These are phyloP conservation scores for Ophioninae sp. DNA, from an alignment of 2,888 invertebrate species.

Conservation along the genomic window DNA sequence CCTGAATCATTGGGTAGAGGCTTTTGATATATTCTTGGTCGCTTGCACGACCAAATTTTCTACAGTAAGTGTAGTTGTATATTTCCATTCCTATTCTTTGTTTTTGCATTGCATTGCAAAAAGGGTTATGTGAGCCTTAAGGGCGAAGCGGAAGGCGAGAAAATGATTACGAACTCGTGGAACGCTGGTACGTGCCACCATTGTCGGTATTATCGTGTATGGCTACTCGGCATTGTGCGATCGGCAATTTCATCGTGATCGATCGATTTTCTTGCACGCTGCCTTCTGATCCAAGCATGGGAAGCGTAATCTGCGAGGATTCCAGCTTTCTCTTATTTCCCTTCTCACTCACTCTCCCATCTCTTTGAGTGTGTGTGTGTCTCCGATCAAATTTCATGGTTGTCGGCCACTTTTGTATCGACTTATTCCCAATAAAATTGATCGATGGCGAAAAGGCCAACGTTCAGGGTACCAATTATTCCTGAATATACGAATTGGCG, in stretches of 20 bases:
- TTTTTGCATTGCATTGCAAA: background rate
- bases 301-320: constrained; percentile 49
- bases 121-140: background rate
- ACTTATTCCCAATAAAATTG: constrained; percentile 35
- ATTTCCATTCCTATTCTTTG: background rate
- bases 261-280: constrained; percentile 52
- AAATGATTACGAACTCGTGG: constrained; percentile 25
- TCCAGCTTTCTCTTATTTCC: background rate
- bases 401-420: constrained; percentile 48
- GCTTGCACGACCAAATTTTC: constrained; percentile 30
- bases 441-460: constrained; percentile 15
- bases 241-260: constrained; percentile 60
- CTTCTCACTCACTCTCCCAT: background rate
- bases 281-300: constrained; percentile 7
- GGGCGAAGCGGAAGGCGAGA: background rate
- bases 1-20: constrained; percentile 49
- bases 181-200: constrained; percentile 3
- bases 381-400: constrained; percentile 57
- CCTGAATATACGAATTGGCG: constrained; percentile 9
- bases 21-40: constrained; percentile 48
- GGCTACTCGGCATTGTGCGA: constrained; percentile 52
- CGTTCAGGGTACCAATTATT: constrained; percentile 21
- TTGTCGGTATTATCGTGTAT: constrained; percentile 42
- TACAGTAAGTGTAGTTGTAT: background rate
- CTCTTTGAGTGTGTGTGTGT: background rate